phyloP scores from a whole-genome alignment of 2,888 invertebrate species.

The Heteropelma amictum region DNA sequence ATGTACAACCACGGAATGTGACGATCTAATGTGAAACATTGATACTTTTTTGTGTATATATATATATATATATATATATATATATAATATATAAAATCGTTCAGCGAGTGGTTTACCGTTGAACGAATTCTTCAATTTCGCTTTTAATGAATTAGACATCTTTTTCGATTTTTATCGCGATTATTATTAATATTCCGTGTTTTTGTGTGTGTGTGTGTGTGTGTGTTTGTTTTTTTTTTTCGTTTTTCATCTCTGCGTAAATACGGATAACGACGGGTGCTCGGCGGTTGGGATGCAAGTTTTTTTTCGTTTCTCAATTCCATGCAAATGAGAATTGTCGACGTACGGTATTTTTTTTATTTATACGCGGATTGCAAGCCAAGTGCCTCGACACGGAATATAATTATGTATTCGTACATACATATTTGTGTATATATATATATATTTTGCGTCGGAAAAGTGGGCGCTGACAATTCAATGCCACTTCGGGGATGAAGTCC shows the following conservation, averaged over 20 bases:
- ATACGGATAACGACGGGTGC: constrained; percentile 75
- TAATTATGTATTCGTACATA: constrained; percentile 52
- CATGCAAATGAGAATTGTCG: constrained; percentile 60
- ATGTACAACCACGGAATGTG: constrained; percentile 48
- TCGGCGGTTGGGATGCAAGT: constrained; percentile 72
- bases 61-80: too few relatives aligned
- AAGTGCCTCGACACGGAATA: constrained; percentile 72
- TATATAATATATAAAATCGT: constrained; percentile 33
- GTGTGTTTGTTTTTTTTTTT: constrained; percentile 8
- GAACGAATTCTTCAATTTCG: constrained; percentile 33
- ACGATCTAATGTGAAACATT: constrained; percentile 50
- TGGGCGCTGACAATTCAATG: too few relatives aligned
- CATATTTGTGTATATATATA: constrained; percentile 64
- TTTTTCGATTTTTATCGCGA: constrained; percentile 33
- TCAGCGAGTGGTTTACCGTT: constrained; percentile 29
- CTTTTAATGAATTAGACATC: constrained; percentile 48
- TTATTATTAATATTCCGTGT: too few relatives aligned
- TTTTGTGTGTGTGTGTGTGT: too few relatives aligned
- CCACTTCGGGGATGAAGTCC: too few relatives aligned
- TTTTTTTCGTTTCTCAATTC: constrained; percentile 2
- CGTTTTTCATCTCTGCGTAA: constrained; percentile 53
- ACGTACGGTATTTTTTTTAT: constrained; percentile 64
- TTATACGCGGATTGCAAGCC: constrained; percentile 69
- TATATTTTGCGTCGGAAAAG: too few relatives aligned
- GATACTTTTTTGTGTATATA: constrained; percentile 31